These are phyloP conservation scores for Australoheros facetus DNA, from an alignment of 2,797 vertebrate species.

Conservation along the genomic window DNA sequence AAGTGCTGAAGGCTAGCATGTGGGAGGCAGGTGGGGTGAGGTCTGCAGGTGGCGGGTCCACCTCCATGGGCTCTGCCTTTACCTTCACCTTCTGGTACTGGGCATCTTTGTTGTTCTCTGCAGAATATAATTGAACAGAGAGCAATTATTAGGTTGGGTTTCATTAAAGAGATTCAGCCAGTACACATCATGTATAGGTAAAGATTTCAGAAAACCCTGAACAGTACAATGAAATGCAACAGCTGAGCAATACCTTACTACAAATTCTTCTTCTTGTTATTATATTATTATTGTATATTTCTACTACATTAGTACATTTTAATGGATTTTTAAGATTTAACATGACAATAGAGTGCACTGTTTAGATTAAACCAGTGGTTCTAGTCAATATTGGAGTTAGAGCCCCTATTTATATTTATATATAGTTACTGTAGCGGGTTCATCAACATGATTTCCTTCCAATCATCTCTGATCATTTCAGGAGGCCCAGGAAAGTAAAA, in stretches of 20 bases:
- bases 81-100: slow-evolving; percentile 87
- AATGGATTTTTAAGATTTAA: neutral
- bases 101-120: slow-evolving; percentile 95
- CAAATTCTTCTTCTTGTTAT: too few relatives aligned
- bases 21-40: slow-evolving; percentile 81
- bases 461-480: neutral
- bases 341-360: neutral
- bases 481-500: neutral
- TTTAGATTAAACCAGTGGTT: neutral
- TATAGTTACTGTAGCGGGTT: neutral
- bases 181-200: neutral
- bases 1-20: slow-evolving; percentile 91
- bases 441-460: neutral
- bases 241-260: too few relatives aligned
- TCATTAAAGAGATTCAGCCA: neutral
- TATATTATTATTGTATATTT: neutral
- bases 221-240: neutral
- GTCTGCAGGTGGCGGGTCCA: slow-evolving; percentile 85
- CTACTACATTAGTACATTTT: neutral
- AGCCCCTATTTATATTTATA: neutral
- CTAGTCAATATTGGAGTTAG: neutral
- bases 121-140: slow-evolving; percentile 53
- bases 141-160: slow-evolving; percentile 42
- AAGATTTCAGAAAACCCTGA: neutral
- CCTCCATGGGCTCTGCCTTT: slow-evolving; percentile 98